phyloP scores from a whole-genome alignment of 2,888 invertebrate species.

The Nemotelus nigrinus region DNA sequence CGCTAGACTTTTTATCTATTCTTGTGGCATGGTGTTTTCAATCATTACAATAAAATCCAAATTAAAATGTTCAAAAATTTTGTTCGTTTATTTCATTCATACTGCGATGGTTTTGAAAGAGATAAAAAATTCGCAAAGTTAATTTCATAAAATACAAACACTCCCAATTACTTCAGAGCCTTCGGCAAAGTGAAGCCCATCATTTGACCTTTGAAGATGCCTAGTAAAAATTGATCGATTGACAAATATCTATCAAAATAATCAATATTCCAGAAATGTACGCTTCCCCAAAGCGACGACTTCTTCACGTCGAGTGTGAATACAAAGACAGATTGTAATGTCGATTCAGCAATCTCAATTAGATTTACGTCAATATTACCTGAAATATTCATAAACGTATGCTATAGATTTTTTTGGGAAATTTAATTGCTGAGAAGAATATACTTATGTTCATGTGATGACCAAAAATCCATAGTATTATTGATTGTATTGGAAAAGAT shows the following conservation, averaged over 20 bases:
- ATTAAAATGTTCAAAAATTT: too few species aligned
- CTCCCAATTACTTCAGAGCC: background rate
- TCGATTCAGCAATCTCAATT: conserved; percentile 19
- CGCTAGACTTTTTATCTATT: too few species aligned
- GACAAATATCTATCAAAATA: conserved; percentile 34
- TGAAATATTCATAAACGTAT: conserved; percentile 12
- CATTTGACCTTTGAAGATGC: conserved; percentile 48
- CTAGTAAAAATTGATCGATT: conserved; percentile 46
- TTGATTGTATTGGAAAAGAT: conserved; percentile 59
- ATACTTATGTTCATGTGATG: conserved; percentile 34
- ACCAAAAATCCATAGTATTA: conserved; percentile 58
- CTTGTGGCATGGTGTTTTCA: too few species aligned
- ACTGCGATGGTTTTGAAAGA: too few species aligned
- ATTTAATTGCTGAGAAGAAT: background rate
- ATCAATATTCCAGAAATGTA: conserved; percentile 30
- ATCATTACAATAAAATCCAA: too few species aligned
- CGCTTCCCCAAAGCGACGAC: conserved; percentile 42
- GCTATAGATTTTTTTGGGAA: background rate
- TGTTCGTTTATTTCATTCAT: too few species aligned
- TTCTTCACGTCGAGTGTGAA: conserved; percentile 41
- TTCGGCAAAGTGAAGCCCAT: conserved; percentile 46
- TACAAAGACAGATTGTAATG: conserved; percentile 19
- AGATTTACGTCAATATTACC: conserved; percentile 45
- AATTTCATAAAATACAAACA: too few species aligned
- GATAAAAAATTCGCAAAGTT: too few species aligned